Evolutionary conservation across 2,113 vertebrate species (phyloP), one percentile per base, ranked within the genome.

Genomic region (Callospermophilus lateralis): DNA sequence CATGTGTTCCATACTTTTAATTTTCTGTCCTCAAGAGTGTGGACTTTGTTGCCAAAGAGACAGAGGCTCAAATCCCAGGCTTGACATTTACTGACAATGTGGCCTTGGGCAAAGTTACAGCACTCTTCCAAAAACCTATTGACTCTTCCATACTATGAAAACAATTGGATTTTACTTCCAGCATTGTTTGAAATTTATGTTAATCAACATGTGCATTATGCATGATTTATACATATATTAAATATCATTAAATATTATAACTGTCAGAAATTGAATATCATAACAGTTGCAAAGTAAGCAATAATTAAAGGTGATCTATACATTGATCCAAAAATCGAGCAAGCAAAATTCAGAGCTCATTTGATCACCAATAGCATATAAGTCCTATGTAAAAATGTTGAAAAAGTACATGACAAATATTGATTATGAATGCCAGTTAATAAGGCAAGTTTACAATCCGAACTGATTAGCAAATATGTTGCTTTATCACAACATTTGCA

Each of bases 1-100:
- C 63, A 51, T 96, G 73, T 85, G 39, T 58, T 85, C 51, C 73
- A 70, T 92, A 83, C 42, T 70, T 94, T 89, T 74, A 74, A 89
- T 94, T 94, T 78, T 84, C 84, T 81, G 76, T 76, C 19, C 28
- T 85, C 13, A 73, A 55, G 42, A 76, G 4, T 89, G n/a, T 96
- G 39, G 24, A 89, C 53, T 84, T 70, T 86, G 30, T 91, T 93
- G 90, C 19, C 73, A 93, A 89, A 80, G 76, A 94, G 37, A 84
- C 1, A 0, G 26, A 94, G 13, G 24, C 51, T 95, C 22, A 89
- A 37, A 83, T 95, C 20, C 39, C 63, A 83, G 63, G 32, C 12
- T 76, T 92, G 42, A 76, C 20, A 55, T 93, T 94, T 90, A 65
- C 51, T 96, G n/a, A 95, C 3, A 78, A 11, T 65, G n/a, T 65